A percentile compares a stretch with the other conserved stretches of the same genome.
These are phyloP conservation scores for Andrena trimmerana DNA, from an alignment of 2,888 invertebrate species.

Conservation along the genomic window DNA sequence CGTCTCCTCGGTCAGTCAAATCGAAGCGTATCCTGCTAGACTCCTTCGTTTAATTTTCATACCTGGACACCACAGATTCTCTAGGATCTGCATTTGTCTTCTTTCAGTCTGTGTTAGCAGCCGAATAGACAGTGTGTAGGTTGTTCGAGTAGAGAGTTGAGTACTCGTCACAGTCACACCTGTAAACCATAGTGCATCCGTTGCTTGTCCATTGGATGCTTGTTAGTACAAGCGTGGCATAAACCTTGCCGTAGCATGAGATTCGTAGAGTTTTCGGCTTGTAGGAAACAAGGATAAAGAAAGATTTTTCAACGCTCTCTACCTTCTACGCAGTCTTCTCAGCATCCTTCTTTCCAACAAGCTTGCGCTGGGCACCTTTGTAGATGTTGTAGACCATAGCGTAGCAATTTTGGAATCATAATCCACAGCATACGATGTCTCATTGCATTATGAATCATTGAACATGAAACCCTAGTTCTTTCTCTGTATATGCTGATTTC, in stretches of 20 bases:
- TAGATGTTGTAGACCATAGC: conserved; percentile 59
- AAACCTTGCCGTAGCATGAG: conserved; percentile 62
- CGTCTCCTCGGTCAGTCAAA: neutral
- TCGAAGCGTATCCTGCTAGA: neutral
- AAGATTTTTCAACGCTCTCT: neutral
- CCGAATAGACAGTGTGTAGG: conserved; percentile 81
- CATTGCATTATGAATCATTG: neutral
- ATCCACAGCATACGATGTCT: neutral
- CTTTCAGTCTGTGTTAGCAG: conserved; percentile 82
- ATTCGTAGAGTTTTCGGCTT: conserved; percentile 39
- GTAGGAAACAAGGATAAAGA: conserved; percentile 14
- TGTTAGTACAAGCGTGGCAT: conserved; percentile 66
- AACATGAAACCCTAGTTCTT: neutral
- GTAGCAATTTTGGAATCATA: neutral
- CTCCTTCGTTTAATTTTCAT: neutral
- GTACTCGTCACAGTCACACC: conserved; percentile 57
- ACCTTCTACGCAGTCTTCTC: neutral
- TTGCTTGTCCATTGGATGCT: conserved; percentile 75
- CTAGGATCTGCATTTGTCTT: conserved; percentile 77
- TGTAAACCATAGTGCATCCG: conserved; percentile 80
- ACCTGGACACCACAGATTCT: conserved; percentile 76
- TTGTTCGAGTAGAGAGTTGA: conserved; percentile 77
- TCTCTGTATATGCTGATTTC: conserved; percentile 16
- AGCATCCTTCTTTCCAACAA: conserved; percentile 32
- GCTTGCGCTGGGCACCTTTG: conserved; percentile 54